A percentile compares a stretch with the other conserved stretches of the same genome.
Conservation (phyloP, 2,113 vertebrate genomes). For the Eurystomus gularis region DNA sequence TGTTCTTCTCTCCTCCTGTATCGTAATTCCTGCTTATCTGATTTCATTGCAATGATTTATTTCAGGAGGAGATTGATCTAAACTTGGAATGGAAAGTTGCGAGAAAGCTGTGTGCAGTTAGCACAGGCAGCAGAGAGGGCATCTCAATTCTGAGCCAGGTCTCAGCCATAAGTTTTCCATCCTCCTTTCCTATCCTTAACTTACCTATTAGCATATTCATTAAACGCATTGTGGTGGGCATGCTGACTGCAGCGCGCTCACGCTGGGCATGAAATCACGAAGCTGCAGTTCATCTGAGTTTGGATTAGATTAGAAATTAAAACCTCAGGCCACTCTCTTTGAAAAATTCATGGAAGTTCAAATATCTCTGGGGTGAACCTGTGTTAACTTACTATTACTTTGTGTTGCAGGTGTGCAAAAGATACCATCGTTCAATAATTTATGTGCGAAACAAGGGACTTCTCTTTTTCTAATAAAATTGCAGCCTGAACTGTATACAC, state of each 20-base stretch:
- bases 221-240: not conserved
- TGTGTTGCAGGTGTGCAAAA: not conserved
- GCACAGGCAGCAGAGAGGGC: not conserved
- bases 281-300: not conserved
- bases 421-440: not conserved
- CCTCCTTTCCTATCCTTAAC: not conserved
- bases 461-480: not conserved
- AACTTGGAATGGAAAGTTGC: rapidly evolving
- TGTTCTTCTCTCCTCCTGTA: not conserved
- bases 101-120: not conserved
- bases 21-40: not conserved
- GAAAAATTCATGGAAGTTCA: not conserved
- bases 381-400: not conserved
- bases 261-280: constrained; percentile 2
- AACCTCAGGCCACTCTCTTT: not conserved
- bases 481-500: not conserved
- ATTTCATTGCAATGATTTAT: not conserved
- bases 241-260: not conserved
- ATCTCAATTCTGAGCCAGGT: not conserved
- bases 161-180: not conserved
- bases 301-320: constrained; percentile 31
- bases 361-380: not conserved
- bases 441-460: not conserved
- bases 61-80: not conserved
- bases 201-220: constrained; percentile 21